These are phyloP conservation scores for Sthenelais limicola DNA, from an alignment of 2,888 invertebrate genomes.

Conservation along the genomic window DNA sequence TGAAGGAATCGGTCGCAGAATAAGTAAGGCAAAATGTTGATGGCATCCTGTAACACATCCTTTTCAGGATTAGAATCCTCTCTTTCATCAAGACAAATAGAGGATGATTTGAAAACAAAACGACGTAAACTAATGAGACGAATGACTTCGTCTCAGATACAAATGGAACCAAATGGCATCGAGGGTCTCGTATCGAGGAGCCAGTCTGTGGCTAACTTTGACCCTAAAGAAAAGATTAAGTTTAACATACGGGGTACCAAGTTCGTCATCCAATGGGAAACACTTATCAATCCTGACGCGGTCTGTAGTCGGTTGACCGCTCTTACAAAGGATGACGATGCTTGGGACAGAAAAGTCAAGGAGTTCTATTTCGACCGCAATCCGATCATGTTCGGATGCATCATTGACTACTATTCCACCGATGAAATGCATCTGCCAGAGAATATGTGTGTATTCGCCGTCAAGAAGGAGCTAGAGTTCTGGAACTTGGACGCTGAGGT, in stretches of 20 bases:
- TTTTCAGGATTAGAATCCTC: background rate
- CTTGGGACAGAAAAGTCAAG: slow-evolving; percentile 14
- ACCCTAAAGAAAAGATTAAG: background rate
- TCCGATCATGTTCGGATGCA: slow-evolving; percentile 34
- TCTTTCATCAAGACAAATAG: background rate
- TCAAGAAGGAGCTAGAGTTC: slow-evolving; percentile 39
- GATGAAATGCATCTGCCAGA: slow-evolving; percentile 39
- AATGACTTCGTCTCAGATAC: slow-evolving; percentile 15
- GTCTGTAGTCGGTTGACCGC: slow-evolving; percentile 3
- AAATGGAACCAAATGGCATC: slow-evolving; percentile 8
- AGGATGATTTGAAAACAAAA: background rate
- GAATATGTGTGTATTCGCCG: slow-evolving; percentile 36
- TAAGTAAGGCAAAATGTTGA: slow-evolving; percentile 5
- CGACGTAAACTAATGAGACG: background rate
- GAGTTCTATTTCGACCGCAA: slow-evolving; percentile 44
- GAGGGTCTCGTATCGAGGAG: slow-evolving; percentile 15
- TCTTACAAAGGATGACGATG: background rate
- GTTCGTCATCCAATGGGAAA: background rate
- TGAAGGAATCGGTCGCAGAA: background rate
- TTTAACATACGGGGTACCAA: slow-evolving; percentile 33
- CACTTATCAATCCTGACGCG: background rate
- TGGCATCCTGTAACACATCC: slow-evolving; percentile 30
- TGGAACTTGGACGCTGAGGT: slow-evolving; percentile 38
- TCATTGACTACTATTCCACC: slow-evolving; percentile 49
- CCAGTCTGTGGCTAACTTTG: background rate